Conservation (phyloP, 2,113 vertebrate species). For the Ginglymostoma cirratum region DNA sequence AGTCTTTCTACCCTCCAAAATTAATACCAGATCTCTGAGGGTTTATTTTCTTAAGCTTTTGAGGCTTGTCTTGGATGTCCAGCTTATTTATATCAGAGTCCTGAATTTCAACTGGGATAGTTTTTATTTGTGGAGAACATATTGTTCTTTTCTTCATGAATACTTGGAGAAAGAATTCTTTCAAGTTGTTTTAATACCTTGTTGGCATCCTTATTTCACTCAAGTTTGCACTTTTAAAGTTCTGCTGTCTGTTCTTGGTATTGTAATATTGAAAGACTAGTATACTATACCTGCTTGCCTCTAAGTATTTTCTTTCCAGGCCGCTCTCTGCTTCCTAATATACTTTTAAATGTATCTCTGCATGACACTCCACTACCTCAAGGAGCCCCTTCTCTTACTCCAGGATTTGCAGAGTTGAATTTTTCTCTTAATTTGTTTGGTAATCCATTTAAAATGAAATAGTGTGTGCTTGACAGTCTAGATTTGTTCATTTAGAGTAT, state of each 20-base stretch:
- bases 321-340: not conserved
- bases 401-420: not conserved
- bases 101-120: too few relatives aligned
- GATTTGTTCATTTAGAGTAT: not conserved
- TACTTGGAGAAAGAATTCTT: not conserved
- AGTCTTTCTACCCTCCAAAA: not conserved
- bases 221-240: not conserved
- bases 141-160: not conserved
- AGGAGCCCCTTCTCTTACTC: not conserved
- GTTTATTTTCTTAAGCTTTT: too few relatives aligned
- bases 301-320: not conserved
- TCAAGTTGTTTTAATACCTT: not conserved
- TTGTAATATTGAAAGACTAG: not conserved
- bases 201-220: not conserved
- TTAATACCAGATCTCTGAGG: too few relatives aligned
- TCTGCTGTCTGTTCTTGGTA: not conserved
- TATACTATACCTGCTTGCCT: not conserved
- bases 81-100: too few relatives aligned
- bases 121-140: too few relatives aligned
- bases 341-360: not conserved
- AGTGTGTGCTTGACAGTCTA: not conserved
- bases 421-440: not conserved
- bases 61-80: too few relatives aligned
- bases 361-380: not conserved
- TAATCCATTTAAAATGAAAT: not conserved